Percentiles rank a stretch among this genome's conserved stretches.
Evolutionary conservation across 2,888 invertebrate species (phyloP).

Genomic region (Drosophila cognata): DNA sequence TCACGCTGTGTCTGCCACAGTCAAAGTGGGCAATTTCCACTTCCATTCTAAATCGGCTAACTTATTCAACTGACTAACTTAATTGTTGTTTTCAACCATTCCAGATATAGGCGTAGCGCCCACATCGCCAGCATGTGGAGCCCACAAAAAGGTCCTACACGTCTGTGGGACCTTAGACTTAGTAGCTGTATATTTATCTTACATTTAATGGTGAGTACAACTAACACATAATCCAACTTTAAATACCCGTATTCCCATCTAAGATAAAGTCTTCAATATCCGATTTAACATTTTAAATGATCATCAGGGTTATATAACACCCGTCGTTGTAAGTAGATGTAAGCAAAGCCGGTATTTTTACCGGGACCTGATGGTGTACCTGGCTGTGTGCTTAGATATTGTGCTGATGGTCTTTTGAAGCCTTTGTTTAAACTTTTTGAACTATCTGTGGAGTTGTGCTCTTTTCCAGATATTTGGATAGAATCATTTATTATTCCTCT

Average conservation of each 20-base stretch:
- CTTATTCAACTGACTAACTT: neutral
- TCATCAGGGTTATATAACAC: no score
- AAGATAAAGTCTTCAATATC: neutral
- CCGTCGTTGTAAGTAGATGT: no score
- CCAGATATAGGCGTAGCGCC: constrained; percentile 81
- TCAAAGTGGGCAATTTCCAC: neutral
- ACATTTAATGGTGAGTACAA: constrained; percentile 84
- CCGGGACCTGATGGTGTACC: no score
- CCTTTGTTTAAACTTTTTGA: no score
- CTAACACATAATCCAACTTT: neutral
- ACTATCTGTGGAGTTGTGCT: no score
- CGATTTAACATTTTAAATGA: neutral
- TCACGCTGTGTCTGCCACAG: neutral
- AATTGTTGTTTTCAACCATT: constrained; percentile 46
- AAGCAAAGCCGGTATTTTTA: no score
- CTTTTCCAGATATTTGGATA: no score
- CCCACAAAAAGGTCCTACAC: constrained; percentile 85
- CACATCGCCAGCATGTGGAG: constrained; percentile 85
- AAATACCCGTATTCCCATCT: neutral
- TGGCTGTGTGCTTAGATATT: no score
- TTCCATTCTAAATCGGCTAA: neutral
- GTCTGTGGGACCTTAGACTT: constrained; percentile 85
- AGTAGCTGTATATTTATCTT: constrained; percentile 84
- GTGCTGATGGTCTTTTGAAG: no score
- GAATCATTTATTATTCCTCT: no score